Evolutionary conservation across 2,113 vertebrate genomes (phyloP), one percentile per base, ranked within the genome.

Genomic region (Monarcha castaneiventris): DNA sequence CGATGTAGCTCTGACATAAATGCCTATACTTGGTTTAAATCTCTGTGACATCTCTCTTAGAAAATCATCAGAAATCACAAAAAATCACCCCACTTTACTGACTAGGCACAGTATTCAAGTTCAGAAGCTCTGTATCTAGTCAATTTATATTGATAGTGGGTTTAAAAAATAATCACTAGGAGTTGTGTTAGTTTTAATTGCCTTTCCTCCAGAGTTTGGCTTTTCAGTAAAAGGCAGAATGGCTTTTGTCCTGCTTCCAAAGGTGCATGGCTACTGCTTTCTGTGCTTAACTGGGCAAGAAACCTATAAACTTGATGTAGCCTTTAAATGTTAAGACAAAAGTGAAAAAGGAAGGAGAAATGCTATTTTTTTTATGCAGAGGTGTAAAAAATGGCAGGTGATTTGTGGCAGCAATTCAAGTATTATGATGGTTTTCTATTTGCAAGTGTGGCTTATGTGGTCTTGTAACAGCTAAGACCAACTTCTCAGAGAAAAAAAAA

Each of bases 131-230:
- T 76, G 11, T 68, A 64, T 87, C 39, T 91, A 55, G 48, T 55
- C 26, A 81, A 39, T 77, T 68, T 88, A 35, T 72, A 52, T 79
- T 48, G 27, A 63, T 82, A 67, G 51, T 49, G 46, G 33, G 8
- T 79, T 93, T 81, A 41, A 68, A 92, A 87, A 92, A 46, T 62
- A 84, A 73, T 74, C 5, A 16, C 48, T 77, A 8, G 10, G 62
- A 52, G 33, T 52, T 94, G n/a, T 81, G 39, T 61, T 93, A 58
- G 23, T 72, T 87, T 83, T 96, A 94, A 91, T 91, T 86, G 44
- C 30, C 49, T 96, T 93, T 92, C 22, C 54, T 72, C 17, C 52
- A 68, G 66, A 27, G 32, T 56, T 81, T 89, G 35, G 29, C 25
- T 87, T 83, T 74, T 74, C 58, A 67, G 49, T 81, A 81, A 73